phyloP scores from a whole-genome alignment of 1,140 invertebrate species.

The Camponotus floridanus region DNA sequence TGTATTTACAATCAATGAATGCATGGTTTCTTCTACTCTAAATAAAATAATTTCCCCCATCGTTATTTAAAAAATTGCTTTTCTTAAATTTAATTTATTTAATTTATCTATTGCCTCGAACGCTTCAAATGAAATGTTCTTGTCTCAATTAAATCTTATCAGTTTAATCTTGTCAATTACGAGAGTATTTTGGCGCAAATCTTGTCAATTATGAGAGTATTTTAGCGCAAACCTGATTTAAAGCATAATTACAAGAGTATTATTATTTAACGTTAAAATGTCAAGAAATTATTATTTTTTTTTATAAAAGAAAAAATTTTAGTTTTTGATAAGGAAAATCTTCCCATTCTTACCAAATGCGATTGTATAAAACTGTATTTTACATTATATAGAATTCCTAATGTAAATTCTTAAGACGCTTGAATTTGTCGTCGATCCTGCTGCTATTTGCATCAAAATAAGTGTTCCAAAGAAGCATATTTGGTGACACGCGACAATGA shows the following conservation, averaged over 20 bases:
- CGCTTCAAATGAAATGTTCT: no score
- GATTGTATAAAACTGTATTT: background rate
- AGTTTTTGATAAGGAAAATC: background rate
- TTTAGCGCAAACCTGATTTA: background rate
- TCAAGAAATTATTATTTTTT: background rate
- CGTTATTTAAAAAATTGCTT: background rate
- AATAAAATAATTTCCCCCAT: background rate
- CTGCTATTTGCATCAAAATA: slow-evolving; percentile 39
- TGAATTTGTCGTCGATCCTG: background rate
- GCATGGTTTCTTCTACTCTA: background rate
- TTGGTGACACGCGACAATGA: slow-evolving; percentile 23
- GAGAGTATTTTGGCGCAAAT: background rate
- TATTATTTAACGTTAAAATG: background rate
- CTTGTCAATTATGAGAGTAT: background rate
- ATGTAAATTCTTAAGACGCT: slow-evolving; percentile 1
- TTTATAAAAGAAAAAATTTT: background rate
- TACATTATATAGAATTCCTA: background rate
- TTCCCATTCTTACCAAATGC: background rate
- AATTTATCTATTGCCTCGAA: background rate
- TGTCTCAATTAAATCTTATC: no score
- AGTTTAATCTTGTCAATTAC: background rate
- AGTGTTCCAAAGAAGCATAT: slow-evolving; percentile 9
- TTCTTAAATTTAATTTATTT: background rate
- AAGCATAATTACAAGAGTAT: background rate
- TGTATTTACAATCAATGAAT: background rate